Evolutionary conservation across 2,797 vertebrate genomes (phyloP).

Genomic region (Pipistrellus kuhlii): DNA sequence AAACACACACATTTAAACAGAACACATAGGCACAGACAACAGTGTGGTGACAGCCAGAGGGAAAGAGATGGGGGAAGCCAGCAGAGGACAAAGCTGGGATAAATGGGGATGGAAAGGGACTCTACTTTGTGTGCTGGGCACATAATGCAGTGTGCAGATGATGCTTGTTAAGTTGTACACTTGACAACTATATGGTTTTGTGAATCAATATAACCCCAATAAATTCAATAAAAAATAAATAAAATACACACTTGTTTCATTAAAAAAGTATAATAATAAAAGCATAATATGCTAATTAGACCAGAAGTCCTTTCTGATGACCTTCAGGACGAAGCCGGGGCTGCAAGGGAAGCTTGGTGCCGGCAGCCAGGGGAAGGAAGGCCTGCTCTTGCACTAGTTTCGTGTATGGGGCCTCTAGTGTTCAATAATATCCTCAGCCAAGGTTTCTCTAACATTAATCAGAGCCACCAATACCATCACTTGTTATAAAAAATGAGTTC

Average conservation of each 20-base stretch:
- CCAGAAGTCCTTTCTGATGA: too few relatives aligned
- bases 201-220: neutral
- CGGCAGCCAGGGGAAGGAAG: too few relatives aligned
- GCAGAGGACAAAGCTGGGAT: neutral
- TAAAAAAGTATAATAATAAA: too few relatives aligned
- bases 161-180: neutral
- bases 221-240: neutral
- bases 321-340: accelerated
- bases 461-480: neutral
- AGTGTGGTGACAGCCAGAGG: neutral
- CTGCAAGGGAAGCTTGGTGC: too few relatives aligned
- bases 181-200: neutral
- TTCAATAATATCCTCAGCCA: neutral
- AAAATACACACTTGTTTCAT: neutral
- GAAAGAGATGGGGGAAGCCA: neutral
- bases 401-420: too few relatives aligned
- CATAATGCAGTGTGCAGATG: neutral
- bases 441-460: neutral
- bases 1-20: neutral
- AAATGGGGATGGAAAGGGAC: neutral
- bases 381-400: too few relatives aligned
- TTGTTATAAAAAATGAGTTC: neutral
- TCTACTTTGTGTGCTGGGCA: neutral
- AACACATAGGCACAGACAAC: neutral
- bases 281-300: too few relatives aligned